These are phyloP conservation scores for Papilio gigon DNA, from an alignment of 2,888 invertebrate genomes.

Conservation along the genomic window DNA sequence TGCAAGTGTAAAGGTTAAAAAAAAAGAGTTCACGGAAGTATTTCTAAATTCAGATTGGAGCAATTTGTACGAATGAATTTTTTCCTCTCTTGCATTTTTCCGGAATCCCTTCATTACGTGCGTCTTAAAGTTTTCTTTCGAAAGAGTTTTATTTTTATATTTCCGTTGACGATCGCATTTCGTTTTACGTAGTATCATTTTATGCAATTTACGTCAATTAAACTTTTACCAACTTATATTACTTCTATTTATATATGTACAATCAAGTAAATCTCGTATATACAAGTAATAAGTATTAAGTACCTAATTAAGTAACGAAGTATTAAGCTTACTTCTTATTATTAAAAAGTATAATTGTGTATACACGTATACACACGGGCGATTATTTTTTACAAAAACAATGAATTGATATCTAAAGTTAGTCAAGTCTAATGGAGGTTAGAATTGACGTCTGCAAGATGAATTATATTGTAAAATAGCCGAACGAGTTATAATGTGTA, in stretches of 20 bases:
- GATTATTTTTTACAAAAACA: too few relatives aligned
- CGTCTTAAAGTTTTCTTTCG: background rate
- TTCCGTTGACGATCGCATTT: too few relatives aligned
- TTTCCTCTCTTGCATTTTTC: conserved; percentile 8
- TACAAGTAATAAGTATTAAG: too few relatives aligned
- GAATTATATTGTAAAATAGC: background rate
- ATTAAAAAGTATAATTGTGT: too few relatives aligned
- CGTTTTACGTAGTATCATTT: background rate
- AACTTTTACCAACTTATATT: background rate
- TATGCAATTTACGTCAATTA: background rate
- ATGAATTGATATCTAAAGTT: background rate
- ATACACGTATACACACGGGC: too few relatives aligned
- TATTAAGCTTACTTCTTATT: too few relatives aligned
- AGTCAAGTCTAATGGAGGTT: background rate
- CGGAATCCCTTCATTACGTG: background rate
- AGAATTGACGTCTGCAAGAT: background rate
- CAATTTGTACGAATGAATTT: background rate
- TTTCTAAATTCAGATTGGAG: background rate
- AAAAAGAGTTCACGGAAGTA: conserved; percentile 1
- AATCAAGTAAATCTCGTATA: background rate
- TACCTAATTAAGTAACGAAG: too few relatives aligned
- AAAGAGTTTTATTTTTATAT: background rate
- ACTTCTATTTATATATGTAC: background rate
- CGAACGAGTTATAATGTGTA: background rate
- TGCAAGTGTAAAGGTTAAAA: background rate